These are phyloP conservation scores for Amia ocellicauda DNA, from an alignment of 2,113 vertebrate species.

Conservation along the genomic window DNA sequence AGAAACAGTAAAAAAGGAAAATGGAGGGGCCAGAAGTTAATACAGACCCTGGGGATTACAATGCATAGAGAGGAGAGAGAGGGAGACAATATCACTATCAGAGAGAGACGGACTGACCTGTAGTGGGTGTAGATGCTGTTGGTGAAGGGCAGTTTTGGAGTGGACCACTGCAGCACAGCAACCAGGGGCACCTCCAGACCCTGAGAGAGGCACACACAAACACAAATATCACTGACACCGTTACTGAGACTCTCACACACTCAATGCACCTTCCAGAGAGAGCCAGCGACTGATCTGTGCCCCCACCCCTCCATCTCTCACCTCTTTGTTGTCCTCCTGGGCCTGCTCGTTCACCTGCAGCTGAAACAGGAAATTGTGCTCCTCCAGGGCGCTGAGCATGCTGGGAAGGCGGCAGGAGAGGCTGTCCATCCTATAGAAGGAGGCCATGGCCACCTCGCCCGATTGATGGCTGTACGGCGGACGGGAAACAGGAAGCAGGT, in stretches of 20 bases:
- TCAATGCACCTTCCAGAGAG: background rate
- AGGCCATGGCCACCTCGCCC: constrained; percentile 77
- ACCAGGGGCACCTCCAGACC: constrained; percentile 88
- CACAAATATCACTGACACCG: background rate
- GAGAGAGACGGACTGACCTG: constrained; percentile 66
- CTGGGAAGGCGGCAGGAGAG: constrained; percentile 68
- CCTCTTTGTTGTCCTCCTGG: constrained; percentile 74
- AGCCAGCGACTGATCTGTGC: background rate
- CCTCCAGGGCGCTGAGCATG: constrained; percentile 75
- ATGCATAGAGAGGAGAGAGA: background rate
- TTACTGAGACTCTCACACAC: background rate
- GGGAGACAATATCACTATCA: background rate
- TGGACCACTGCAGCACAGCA: constrained; percentile 88
- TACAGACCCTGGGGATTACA: background rate
- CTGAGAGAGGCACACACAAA: constrained; percentile 46
- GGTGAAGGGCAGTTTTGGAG: constrained; percentile 86
- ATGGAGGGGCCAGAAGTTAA: background rate
- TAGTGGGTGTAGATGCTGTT: constrained; percentile 91
- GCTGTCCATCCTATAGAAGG: constrained; percentile 71
- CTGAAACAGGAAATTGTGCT: constrained; percentile 86
- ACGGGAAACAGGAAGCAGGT: too few relatives aligned
- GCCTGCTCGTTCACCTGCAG: constrained; percentile 71
- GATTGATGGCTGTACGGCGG: constrained; percentile 71
- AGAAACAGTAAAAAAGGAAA: too few relatives aligned
- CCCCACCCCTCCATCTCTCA: constrained; percentile 32